Evolutionary conservation across 1,140 invertebrate genomes (phyloP), one percentile per base, ranked within the genome.

Genomic region (Drosophila sproati): DNA sequence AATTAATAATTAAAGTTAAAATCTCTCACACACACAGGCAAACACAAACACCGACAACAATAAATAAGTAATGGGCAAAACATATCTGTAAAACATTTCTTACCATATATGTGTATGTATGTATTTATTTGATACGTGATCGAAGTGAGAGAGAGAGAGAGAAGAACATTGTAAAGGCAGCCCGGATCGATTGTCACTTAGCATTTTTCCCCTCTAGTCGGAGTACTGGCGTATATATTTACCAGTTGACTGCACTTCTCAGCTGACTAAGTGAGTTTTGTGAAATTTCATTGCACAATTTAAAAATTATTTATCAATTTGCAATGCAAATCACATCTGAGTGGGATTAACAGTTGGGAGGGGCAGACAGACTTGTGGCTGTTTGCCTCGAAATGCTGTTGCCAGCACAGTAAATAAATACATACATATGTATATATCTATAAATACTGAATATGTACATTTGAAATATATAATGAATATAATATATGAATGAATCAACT

Each of bases 21-120:
- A 1, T 20, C 20, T 20, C 20, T 20, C 34, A 10, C 8, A 31
- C 10, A 12, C n/a, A 39, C 12, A 20, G 20, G 20, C 20, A 37
- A 52, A 69, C 20, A 43, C 3, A 34, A 35, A 34, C 35, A 35
- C 34, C 12, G 31, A 63, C 10, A 50, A 10, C 10, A 34, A 55
- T 47, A 39, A 47, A 55, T 61, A 63, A 52, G 39, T 71, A 75
- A 63, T 45, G 37, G 54, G 63, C 12, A 75, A 74, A 74, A 74
- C 72, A 74, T 74, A 74, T 74, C 72, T 70, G 43, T 62, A 69
- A 74, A 60, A 55, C 70, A 67, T 31, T 54, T 54, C 45, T 5
- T 56, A 73, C 41, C 48, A 73, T 55, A 50, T 74, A 29, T 52
- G 43, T 45, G 31, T 61, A 62, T 56, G 31, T 56, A 31, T 56